Base-by-base conservation (phyloP, 2,888 invertebrate species). In the Microchrysa polita region DNA sequence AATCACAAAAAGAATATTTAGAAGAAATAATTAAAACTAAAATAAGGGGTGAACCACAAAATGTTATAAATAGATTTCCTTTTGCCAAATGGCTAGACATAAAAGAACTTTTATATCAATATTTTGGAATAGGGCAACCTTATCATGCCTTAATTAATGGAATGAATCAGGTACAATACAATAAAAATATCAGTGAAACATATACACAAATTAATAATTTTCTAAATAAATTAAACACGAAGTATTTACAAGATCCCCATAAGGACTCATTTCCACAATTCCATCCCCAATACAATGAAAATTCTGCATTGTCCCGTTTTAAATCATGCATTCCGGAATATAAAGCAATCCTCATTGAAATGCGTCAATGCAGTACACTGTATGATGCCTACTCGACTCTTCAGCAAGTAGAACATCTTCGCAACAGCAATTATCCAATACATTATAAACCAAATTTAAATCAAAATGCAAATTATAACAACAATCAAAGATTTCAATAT, bases 41-140 rank as follows among this genome's bases (percentile, higher is more conserved):
- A 61, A 61, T 61, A 12, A 27, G 61, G 14, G 61, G 61, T 10
- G 61, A 61, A 27, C 61, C 61, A 34, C 61, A 61, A 61, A 23
- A 27, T n/a, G 34, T 61, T 2, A 27, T 61, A 5, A 27, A 61
- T 34, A 23, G 27, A 27, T 61, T 9, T 27, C 61, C 61, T 10
- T 61, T 40, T n/a, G 61, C 61, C 9, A 34, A 27, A 27, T 61
- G 61, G 61, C 18, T 12, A 34, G 34, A 61, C 23, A 12, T 61
- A 61, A 61, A 61, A 27, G 2, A 5, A 34, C 14, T 61, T 34
- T 61, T 53, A 53, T 53, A 53, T n/a, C 53, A 53, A 53, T 53
- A 53, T 16, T 53, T 53, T 53, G 53, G 53, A 53, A 53, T 53
- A n/a, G 9, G n/a, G 7, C n/a, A 53, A 16, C 53, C 53, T 16